These are phyloP conservation scores for Petrocephalus microphthalmus DNA, from an alignment of 2,113 vertebrate species.

Conservation along the genomic window DNA sequence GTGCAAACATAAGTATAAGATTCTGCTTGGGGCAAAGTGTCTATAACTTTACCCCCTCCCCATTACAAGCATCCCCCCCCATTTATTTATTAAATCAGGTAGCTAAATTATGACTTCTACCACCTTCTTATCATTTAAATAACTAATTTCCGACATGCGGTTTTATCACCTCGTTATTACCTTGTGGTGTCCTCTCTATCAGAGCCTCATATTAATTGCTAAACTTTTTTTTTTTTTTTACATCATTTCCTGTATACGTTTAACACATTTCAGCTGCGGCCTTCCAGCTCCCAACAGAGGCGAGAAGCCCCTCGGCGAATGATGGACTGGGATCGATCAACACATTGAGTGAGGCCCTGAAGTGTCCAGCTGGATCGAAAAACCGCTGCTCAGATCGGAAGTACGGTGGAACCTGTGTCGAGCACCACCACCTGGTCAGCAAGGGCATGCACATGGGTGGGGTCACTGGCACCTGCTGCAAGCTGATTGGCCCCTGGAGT, in stretches of 20 bases:
- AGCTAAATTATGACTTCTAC: constrained; percentile 36
- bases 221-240: constrained; percentile 10
- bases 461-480: background rate
- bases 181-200: background rate
- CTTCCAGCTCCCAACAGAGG: background rate
- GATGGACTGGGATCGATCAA: background rate
- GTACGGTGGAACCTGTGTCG: background rate
- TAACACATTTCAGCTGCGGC: background rate
- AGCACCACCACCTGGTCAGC: background rate
- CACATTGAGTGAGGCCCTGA: background rate
- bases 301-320: background rate
- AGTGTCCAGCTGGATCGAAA: background rate
- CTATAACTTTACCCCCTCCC: constrained; percentile 63
- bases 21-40: constrained; percentile 47
- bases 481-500: background rate
- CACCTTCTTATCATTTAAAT: constrained; percentile 33
- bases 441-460: background rate
- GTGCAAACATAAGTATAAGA: constrained; percentile 27
- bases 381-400: background rate
- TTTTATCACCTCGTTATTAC: constrained; percentile 19
- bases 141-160: constrained; percentile 31
- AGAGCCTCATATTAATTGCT: constrained; percentile 3
- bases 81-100: constrained; percentile 50
- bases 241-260: background rate
- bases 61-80: constrained; percentile 49